Evolutionary conservation across 2,888 invertebrate species (phyloP), one percentile per base, ranked within the genome.

Genomic region (Eupeodes luniger): DNA sequence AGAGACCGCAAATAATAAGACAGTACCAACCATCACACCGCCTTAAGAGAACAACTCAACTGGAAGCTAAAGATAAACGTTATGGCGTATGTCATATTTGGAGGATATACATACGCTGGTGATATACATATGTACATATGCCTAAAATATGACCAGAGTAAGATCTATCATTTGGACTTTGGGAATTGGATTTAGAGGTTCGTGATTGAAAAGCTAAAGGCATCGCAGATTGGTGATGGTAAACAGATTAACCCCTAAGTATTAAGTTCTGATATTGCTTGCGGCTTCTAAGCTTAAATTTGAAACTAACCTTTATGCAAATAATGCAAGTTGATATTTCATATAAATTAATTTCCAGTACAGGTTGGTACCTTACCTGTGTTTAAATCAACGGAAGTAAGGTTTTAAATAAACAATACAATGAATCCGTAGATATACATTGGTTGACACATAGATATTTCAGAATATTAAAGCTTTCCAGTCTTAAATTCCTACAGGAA

Each of bases 1-100:
- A 55, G 40, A 53, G 69, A 70, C 70, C 70, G 53, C 70, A 70
- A 70, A 70, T 70, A 55, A 70, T 70, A 55, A 55, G 55, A 53
- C 47, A 34, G 5, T 27, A 27, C 27, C 27, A 27, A 4, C 51
- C 51, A n/a, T n/a, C 51, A 55, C 19, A 55, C 6, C 14, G 55
- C 55, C 55, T 55, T 55, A 44, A 70, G 70, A 53, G 70, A 70
- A 40, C 55, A 19, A 70, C 19, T 70, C 55, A 70, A 70, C 19
- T 55, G 55, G 55, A 70, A 70, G 70, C 40, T 40, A 1, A 11
- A 55, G 19, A 70, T 70, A 55, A 70, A 44, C 55, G 53, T 16
- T 14, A 40, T 44, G 40, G 40, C 14, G 1, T 12, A 51, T 51
- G 14, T 14, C 2, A 14, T 14, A 51, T 51, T 51, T 40, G 9